A percentile compares a stretch with the other conserved stretches of the same genome.
These are phyloP conservation scores for Mormyrops attenuatus DNA, from an alignment of 2,797 vertebrate species.

Conservation along the genomic window DNA sequence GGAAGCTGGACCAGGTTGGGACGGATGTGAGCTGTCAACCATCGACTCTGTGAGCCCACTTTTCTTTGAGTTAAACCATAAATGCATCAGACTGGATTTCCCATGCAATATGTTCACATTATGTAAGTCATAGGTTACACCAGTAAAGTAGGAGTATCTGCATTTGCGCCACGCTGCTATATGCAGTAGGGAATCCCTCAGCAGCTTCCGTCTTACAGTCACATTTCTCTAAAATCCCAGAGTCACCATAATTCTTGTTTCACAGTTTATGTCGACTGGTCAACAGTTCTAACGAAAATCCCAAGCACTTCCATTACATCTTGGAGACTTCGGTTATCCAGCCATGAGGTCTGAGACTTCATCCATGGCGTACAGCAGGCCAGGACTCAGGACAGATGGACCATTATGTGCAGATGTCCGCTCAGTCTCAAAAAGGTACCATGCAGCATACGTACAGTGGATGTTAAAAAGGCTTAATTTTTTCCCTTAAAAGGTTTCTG, in stretches of 20 bases:
- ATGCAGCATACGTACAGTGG: background rate
- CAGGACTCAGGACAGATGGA: background rate
- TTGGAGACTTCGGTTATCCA: background rate
- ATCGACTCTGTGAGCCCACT: background rate
- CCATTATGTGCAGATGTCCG: background rate
- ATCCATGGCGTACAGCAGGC: background rate
- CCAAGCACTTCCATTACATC: background rate
- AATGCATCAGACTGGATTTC: background rate
- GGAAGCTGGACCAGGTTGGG: background rate
- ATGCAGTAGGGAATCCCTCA: background rate
- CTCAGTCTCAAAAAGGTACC: background rate
- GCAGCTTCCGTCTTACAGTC: background rate
- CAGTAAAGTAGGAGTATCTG: background rate
- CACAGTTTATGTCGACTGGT: background rate
- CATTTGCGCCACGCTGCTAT: background rate
- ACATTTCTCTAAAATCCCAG: background rate
- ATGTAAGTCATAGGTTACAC: background rate
- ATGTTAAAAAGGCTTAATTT: background rate
- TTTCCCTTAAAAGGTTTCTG: background rate
- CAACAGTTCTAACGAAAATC: background rate
- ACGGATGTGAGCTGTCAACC: background rate
- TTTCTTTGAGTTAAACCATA: background rate
- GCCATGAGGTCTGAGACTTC: background rate
- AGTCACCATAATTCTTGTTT: background rate
- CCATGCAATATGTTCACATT: background rate